These are phyloP conservation scores for Aphis craccivora DNA, from an alignment of 1,140 invertebrate genomes.

Conservation along the genomic window DNA sequence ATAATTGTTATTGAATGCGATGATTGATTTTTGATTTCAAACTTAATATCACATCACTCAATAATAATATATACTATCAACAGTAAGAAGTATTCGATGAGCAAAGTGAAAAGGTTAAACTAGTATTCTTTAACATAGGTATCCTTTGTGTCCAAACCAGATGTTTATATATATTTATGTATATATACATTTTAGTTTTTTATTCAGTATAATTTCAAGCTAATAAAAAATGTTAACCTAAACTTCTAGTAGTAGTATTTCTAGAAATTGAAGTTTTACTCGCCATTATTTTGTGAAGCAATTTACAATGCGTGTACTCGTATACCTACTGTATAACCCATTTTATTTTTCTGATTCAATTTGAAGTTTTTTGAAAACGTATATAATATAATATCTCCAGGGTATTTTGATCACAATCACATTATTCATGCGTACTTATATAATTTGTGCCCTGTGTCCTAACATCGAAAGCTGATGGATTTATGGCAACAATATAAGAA, in stretches of 20 bases:
- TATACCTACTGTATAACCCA: background rate
- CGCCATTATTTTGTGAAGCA: background rate
- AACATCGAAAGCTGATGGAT: constrained; percentile 14
- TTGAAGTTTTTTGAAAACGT: background rate
- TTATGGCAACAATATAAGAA: constrained; percentile 3
- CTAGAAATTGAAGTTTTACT: background rate
- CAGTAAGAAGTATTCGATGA: background rate
- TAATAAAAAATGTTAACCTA: background rate
- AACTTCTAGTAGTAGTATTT: background rate
- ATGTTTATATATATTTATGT: background rate
- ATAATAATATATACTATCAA: background rate
- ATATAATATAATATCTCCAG: background rate
- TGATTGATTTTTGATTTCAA: background rate
- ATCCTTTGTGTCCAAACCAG: background rate
- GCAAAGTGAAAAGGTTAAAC: background rate
- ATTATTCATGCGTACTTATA: background rate
- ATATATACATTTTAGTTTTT: background rate
- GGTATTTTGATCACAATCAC: background rate
- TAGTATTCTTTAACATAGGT: too few relatives aligned
- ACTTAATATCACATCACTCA: background rate
- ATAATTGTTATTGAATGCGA: background rate
- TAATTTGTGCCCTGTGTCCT: background rate
- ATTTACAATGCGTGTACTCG: background rate
- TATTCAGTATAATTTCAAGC: background rate
- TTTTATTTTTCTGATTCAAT: background rate